Evolutionary conservation across 2,797 vertebrate species (phyloP).

Genomic region (Alfaro cultratus): DNA sequence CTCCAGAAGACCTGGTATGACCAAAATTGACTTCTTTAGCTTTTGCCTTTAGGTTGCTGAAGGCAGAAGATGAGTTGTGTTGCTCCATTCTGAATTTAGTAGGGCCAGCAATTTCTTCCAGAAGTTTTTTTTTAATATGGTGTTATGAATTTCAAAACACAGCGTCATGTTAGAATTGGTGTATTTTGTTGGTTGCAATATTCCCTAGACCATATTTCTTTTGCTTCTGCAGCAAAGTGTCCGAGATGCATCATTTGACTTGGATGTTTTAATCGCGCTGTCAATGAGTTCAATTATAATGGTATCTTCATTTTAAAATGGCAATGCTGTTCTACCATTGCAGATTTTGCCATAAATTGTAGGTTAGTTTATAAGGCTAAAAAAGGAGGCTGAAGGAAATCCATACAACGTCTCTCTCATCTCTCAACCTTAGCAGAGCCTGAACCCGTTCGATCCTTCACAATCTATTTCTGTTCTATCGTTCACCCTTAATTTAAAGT

Average conservation of each 20-base stretch:
- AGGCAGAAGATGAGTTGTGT: background rate
- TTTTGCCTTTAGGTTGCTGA: background rate
- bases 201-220: background rate
- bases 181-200: background rate
- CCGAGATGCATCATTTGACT: background rate
- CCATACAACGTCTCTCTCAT: background rate
- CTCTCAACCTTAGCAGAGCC: background rate
- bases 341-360: background rate
- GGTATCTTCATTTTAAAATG: background rate
- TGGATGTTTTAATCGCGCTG: background rate
- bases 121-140: background rate
- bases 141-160: background rate
- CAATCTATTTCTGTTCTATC: background rate
- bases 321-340: background rate
- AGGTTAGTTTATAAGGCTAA: background rate
- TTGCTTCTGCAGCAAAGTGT: background rate
- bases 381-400: background rate
- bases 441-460: background rate
- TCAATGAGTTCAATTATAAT: no score
- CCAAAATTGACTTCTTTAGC: background rate
- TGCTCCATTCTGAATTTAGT: background rate
- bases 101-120: background rate
- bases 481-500: conserved; percentile 1
- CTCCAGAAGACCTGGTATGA: background rate
- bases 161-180: background rate